Evolutionary conservation across 2,797 vertebrate genomes (phyloP), one percentile per base, ranked within the genome.

Genomic region (Microctenopoma steveboyesi): DNA sequence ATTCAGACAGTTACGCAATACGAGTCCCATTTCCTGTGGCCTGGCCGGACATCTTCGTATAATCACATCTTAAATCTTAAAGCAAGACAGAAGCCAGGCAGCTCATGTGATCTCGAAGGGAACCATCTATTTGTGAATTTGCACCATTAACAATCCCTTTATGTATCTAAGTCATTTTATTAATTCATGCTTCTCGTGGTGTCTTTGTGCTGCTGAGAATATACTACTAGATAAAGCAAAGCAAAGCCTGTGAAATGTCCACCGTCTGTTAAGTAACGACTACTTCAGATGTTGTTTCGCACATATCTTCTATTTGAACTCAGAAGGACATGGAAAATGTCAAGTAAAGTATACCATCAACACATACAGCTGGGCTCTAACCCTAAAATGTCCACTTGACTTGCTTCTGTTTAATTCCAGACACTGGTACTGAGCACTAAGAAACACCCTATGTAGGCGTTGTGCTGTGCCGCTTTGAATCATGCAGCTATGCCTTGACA

Each of bases 401-500:
- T 82, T 72, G 45, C 64, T 69, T 76, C 62, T 63, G 54, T 76
- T 78, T 68, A 56, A 58, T 62, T 76, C 58, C 62, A 55, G 53
- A 62, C 69, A 3, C 56, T 45, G 60, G 76, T 58, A 35, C 65
- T 33, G 7, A 79, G 58, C 69, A 39, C 61, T 48, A 51, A 55
- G 72, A 69, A 60, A 60, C 64, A 13, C 43, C 18, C 22, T 30
- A 45, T 69, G 49, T 60, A 62, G 62, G 73, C 39, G 9, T 57
- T 80, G 66, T 72, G 72, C 69, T 86, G 75, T 64, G 77, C 82
- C 83, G 68, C 76, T 70, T 61, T 86, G 72, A 90, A 90, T 89
- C 79, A 88, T 89, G 90, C 78, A 89, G 68, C 79, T 76, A 28
- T 56, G 69, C 74, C 83, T 84, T 79, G 82, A 84, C 76, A 54